Evolutionary conservation across 1,140 invertebrate species (phyloP), one percentile per base, ranked within the genome.

Genomic region (Centruroides sculpturatus): DNA sequence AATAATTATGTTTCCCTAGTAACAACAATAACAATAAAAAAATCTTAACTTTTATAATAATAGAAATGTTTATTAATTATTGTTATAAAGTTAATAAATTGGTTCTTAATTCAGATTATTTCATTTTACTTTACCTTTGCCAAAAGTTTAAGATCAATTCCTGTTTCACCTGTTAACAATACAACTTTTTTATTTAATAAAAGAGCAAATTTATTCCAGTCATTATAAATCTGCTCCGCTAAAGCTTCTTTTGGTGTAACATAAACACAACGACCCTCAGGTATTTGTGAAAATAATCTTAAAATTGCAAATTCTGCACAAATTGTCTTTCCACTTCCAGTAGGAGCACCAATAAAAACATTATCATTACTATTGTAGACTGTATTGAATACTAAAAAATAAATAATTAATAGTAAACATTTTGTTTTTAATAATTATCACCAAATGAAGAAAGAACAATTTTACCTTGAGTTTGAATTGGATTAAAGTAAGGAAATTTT

Each of bases 331-430:
- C 95, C 94, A 70, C 92, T 94, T 0, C 96, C 96, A 11, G 92
- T 92, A 1, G 97, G 96, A 0, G 97, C 95, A 7, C 94, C 96
- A 61, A 99, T 85, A 73, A 99, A 98, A 1, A 99, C 89, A 75
- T 98, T 99, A 69, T 99, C 97, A 74, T 99, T 94, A 12, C 86
- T 92, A 76, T 99, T 98, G 74, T 98, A 99, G 1, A 98, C 85
- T 0, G 95, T 89, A 73, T 99, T 98, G 72, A 99, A 99, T 5
- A 98, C 95, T 41, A 8, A 41, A 23, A 41, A 80, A 66, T 70
- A 74, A 62, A 12, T 56, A 49, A 65, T 51, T 51, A 51, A 13
- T 8, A 51, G 50, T 11, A 5, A 41, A 41, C 1, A 6, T 41
- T 41, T 8, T 41, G 23, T 23, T 23, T 23, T 23, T 23, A 23